Percentiles rank a stretch among this genome's conserved stretches.
These are phyloP conservation scores for Conistra vaccinii DNA, from an alignment of 2,888 invertebrate species.

Conservation along the genomic window DNA sequence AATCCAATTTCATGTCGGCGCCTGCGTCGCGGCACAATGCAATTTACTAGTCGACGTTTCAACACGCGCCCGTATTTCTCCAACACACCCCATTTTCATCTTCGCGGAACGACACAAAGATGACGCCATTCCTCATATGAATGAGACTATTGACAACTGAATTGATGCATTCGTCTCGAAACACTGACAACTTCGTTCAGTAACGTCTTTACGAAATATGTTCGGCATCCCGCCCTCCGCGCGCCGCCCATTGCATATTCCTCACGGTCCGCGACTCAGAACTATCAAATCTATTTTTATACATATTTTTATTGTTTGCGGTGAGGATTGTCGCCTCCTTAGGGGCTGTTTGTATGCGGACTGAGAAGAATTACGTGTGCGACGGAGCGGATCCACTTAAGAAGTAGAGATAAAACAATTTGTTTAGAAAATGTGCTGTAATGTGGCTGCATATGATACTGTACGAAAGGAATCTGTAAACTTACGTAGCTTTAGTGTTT, in stretches of 20 bases:
- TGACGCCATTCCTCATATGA: constrained; percentile 76
- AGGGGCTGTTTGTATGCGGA: constrained; percentile 89
- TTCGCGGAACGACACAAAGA: constrained; percentile 70
- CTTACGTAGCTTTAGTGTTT: constrained; percentile 77
- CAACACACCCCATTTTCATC: constrained; percentile 79
- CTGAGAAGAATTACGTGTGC: constrained; percentile 87
- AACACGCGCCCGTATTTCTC: constrained; percentile 77
- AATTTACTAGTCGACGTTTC: constrained; percentile 84
- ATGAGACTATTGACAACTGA: constrained; percentile 74
- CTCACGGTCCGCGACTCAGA: constrained; percentile 79
- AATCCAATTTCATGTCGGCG: constrained; percentile 85
- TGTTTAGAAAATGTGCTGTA: constrained; percentile 85
- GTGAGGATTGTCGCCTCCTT: constrained; percentile 88
- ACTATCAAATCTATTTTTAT: constrained; percentile 89
- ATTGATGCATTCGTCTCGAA: constrained; percentile 65
- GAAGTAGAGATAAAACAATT: constrained; percentile 88
- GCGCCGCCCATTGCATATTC: constrained; percentile 77
- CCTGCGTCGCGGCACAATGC: constrained; percentile 82
- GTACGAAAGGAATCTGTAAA: constrained; percentile 78
- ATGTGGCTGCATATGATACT: constrained; percentile 77
- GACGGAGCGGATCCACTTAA: constrained; percentile 83
- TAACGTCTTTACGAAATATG: constrained; percentile 66
- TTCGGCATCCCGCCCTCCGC: constrained; percentile 62
- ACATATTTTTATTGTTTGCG: constrained; percentile 89
- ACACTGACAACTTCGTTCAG: constrained; percentile 59